Base-by-base conservation (phyloP, 2,113 vertebrate genomes). In the Acrocephalus arundinaceus region DNA sequence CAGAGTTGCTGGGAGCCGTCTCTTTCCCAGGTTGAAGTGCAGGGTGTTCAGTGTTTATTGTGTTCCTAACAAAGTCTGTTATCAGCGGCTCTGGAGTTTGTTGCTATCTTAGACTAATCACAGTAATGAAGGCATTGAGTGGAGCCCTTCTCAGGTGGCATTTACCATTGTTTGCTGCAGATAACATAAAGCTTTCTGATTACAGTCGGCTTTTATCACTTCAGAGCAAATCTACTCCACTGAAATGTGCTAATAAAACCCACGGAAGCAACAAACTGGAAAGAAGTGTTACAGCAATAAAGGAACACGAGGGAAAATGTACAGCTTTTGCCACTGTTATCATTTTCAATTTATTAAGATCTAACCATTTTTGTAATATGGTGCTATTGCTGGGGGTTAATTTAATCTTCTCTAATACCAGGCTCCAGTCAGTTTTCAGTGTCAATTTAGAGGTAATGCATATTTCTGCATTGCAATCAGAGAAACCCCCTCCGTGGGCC, bases 271-370 rank as follows among this genome's bases (percentile, higher is more conserved):
- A 91, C 89, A 96, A 96, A 91, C 70, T 93, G 89, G 92, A 96
- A 96, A 95, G 85, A 96, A 90, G 96, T 91, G 93, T 95, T 94
- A 93, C 87, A 82, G 95, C 96, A 96, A 96, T 97, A 97, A 97
- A 97, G 93, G 95, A 97, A 78, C 94, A 97, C 43, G 94, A 96
- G 91, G 94, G 94, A 67, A 84, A 97, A 93, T 65, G 91, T 87
- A 93, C 87, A 91, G 96, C 85, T 97, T 96, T 92, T 93, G 94
- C 93, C 22, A 52, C 90, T 84, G 96, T 96, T 97, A 97, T 96
- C 88, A 87, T 96, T 96, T 97, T 88, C 91, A 91, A 97, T 97
- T 97, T 97, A 97, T 97, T 97, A 97, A 96, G 90, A 96, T 96
- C 95, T 96, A 96, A 90, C 94, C 70, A 74, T 96, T 96, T 97